phyloP scores from a whole-genome alignment of 2,797 vertebrate species.

The Betta splendens region DNA sequence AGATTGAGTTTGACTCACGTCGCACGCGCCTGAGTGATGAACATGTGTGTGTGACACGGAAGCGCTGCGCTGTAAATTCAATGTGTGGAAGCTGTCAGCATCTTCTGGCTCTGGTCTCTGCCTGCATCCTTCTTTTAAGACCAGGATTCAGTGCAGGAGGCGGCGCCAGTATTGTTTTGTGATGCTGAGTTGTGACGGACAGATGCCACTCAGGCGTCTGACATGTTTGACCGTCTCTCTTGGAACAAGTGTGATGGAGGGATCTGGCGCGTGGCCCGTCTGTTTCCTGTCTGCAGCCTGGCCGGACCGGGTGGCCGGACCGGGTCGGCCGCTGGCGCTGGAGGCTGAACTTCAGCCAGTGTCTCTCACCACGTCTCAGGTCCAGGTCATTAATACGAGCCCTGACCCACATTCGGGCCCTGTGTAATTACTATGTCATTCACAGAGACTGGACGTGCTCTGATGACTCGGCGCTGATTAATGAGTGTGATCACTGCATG shows the following conservation, averaged over 20 bases:
- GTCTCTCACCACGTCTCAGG: background rate
- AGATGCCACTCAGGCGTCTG: no score
- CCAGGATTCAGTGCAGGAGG: background rate
- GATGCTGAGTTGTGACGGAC: no score
- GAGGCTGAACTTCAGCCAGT: conserved; percentile 8
- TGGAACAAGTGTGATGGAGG: no score
- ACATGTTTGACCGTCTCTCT: no score
- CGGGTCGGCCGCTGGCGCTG: no score
- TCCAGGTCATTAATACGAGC: conserved; percentile 39
- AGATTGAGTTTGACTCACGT: no score
- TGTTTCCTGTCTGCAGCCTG: no score
- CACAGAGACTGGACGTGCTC: conserved; percentile 29
- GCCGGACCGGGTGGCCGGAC: no score
- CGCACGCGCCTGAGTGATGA: no score
- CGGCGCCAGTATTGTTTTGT: no score
- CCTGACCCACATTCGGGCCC: conserved; percentile 35
- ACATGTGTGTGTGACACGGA: no score
- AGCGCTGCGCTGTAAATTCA: background rate
- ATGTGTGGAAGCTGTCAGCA: background rate
- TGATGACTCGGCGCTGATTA: conserved; percentile 58
- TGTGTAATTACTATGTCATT: conserved; percentile 62
- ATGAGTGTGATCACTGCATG: conserved; percentile 38
- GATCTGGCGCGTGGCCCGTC: no score
- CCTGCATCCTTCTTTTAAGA: background rate
- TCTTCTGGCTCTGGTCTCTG: background rate